Evolutionary conservation across 2,888 invertebrate species (phyloP), one percentile per base, ranked within the genome.

Genomic region (Drosophila sordidula): DNA sequence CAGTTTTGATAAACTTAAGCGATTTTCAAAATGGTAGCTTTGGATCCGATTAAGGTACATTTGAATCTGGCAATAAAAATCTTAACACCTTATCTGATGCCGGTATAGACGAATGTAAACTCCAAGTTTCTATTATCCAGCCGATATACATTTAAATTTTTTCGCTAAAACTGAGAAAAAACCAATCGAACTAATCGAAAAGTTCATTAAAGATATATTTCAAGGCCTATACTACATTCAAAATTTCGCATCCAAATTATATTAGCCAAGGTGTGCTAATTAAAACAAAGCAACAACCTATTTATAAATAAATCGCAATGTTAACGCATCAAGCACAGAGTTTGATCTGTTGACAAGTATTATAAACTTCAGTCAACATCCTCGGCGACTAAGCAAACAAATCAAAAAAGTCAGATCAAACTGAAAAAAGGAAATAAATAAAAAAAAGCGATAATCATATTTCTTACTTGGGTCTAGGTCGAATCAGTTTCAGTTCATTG

Each of bases 401-500:
- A 38, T 45, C 45, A 22, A 14, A 50, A 58, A 54, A 22, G 3
- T 32, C 41, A 51, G 49, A 65, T 54, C 45, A 57, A 32, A 5
- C 12, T 22, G 6, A 2, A 45, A 16, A 25, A 16, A 46, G 11
- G 11, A 22, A 6, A 29, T 8, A 29, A 6, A 22, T 58, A 50
- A 57, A 34, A 29, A 29, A 4, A 22, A 29, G n/a, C 6, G 5
- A 49, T 22, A 11, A 29, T 25, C 22, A 22, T 18, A 9, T 22
- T 26, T 29, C 22, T 16, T 11, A 4, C 9, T 44, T n/a, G 29
- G 6, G 47, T 52, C 34, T 29, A 41, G 51, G 38, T 49, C 38
- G 47, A 54, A 41, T 14, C 56, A 45, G 36, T 39, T 39, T 41
- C 52, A 25, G 65, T 38, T 42, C 55, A 46, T 72, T 73, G 61